Conservation (phyloP, 2,113 vertebrate species). For the Tautogolabrus adspersus region DNA sequence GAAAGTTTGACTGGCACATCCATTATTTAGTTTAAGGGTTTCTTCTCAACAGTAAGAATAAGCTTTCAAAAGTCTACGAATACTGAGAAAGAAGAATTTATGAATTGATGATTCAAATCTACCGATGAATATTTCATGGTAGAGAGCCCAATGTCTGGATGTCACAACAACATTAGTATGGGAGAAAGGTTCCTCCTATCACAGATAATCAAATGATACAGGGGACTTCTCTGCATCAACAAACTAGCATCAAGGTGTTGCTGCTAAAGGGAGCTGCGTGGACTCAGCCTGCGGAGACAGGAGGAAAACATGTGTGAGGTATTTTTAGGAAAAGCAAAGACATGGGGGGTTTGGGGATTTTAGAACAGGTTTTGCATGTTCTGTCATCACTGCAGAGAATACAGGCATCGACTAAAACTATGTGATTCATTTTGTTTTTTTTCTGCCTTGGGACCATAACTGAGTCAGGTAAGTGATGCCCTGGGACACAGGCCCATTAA, state of each 20-base stretch:
- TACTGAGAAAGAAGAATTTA: too few relatives aligned
- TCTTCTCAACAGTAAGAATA: neutral
- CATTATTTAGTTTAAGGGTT: neutral
- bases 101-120: too few relatives aligned
- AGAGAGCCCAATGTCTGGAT: too few relatives aligned
- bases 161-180: too few relatives aligned
- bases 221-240: neutral
- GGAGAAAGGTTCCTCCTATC: too few relatives aligned
- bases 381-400: neutral
- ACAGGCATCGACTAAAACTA: neutral
- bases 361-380: conserved; percentile 20
- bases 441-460: neutral
- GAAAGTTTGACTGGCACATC: neutral
- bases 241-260: neutral
- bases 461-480: conserved; percentile 3
- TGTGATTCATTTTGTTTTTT: conserved; percentile 20
- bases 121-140: too few relatives aligned
- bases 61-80: too few relatives aligned
- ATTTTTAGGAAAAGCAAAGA: conserved; percentile 28
- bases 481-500: conserved; percentile 4
- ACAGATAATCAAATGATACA: too few relatives aligned
- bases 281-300: neutral
- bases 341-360: conserved; percentile 32
- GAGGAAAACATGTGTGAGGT: neutral
- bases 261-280: neutral